These are phyloP conservation scores for Dreissena rostriformis DNA, from an alignment of 1,140 invertebrate species.

Conservation along the genomic window DNA sequence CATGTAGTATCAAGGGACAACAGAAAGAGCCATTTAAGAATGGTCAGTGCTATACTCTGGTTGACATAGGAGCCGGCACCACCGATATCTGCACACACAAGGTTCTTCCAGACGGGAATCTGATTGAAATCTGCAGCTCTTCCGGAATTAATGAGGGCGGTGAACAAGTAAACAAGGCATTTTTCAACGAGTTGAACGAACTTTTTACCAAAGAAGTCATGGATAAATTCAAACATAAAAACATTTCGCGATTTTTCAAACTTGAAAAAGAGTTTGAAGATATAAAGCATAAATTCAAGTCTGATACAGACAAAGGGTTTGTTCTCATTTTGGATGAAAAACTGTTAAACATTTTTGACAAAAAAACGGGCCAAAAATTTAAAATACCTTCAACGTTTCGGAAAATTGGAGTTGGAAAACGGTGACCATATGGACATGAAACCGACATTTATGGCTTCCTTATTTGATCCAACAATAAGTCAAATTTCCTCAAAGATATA, in stretches of 20 bases:
- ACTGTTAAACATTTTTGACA: no score
- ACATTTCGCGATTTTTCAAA: not conserved
- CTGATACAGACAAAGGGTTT: not conserved
- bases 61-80: constrained; percentile 50
- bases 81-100: not conserved
- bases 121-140: not conserved
- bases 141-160: not conserved
- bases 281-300: not conserved
- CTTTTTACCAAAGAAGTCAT: not conserved
- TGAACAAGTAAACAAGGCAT: not conserved
- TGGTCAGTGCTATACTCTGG: constrained; percentile 43
- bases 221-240: not conserved
- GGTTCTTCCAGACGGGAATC: not conserved
- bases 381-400: not conserved
- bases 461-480: not conserved
- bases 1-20: not conserved
- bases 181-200: not conserved
- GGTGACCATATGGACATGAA: not conserved
- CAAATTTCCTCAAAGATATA: not conserved
- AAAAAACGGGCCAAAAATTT: not conserved
- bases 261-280: constrained; percentile 5
- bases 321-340: no score
- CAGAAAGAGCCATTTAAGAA: not conserved
- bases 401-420: not conserved
- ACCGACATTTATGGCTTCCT: not conserved